phyloP scores from a whole-genome alignment of 2,113 vertebrate genomes.

The Caranx ignobilis region DNA sequence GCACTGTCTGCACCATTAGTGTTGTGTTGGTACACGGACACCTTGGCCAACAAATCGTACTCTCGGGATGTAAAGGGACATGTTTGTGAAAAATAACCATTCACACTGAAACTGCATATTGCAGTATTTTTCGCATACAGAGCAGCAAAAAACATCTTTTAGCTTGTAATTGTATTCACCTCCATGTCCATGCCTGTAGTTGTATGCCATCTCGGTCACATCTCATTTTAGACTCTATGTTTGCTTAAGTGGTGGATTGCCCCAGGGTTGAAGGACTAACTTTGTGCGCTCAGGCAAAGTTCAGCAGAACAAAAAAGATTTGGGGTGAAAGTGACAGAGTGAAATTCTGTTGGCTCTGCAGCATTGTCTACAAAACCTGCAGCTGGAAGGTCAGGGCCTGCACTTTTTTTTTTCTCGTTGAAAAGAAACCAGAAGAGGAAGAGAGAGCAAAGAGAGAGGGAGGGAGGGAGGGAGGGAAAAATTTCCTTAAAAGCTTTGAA shows the following conservation, averaged over 20 bases:
- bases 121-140: no score
- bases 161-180: conserved; percentile 27
- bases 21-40: no score
- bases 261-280: conserved; percentile 49
- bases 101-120: no score
- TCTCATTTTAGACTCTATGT: conserved; percentile 53
- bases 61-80: no score
- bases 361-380: conserved; percentile 36
- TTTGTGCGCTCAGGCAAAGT: conserved; percentile 43
- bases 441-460: conserved; percentile 13
- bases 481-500: conserved; percentile 61
- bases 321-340: conserved; percentile 52
- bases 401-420: conserved; percentile 22
- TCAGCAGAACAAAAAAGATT: conserved; percentile 66
- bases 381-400: conserved; percentile 30
- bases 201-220: conserved; percentile 42
- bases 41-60: no score
- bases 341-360: conserved; percentile 52
- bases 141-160: not conserved
- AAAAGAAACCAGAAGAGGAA: conserved; percentile 34
- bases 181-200: not conserved
- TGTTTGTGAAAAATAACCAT: no score
- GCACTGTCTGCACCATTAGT: no score
- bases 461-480: conserved; percentile 9
- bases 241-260: conserved; percentile 55